Conservation (phyloP, 2,797 vertebrate genomes). For the Falco biarmicus region DNA sequence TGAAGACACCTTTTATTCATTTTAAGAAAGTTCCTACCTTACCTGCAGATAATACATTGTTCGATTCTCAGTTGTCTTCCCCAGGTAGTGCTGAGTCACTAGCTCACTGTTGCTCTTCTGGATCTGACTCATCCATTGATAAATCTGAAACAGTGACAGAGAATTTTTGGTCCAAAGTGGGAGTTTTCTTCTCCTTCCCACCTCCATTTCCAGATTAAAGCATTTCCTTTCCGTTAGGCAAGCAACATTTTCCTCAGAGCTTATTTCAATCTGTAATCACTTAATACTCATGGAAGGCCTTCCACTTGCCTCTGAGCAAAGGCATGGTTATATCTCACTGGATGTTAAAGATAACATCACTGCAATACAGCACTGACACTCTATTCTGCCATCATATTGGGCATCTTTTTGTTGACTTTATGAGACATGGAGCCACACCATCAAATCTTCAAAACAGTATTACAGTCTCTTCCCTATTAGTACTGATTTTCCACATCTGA, state of each 20-base stretch:
- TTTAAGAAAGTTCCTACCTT: not conserved
- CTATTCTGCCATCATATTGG: not conserved
- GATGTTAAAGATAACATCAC: not conserved
- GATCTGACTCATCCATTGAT: slow-evolving; percentile 72
- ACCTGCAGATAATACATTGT: slow-evolving; percentile 73
- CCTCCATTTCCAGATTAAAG: not conserved
- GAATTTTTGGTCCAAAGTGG: not conserved
- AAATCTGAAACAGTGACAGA: slow-evolving; percentile 69
- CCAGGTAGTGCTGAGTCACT: slow-evolving; percentile 68
- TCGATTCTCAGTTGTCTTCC: slow-evolving; percentile 59
- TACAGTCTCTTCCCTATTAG: not conserved
- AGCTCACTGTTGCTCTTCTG: slow-evolving; percentile 54
- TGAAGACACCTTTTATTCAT: not conserved
- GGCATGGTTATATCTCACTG: not conserved
- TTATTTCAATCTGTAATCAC: not conserved
- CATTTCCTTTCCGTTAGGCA: not conserved
- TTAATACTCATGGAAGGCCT: not conserved
- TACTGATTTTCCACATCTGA: not conserved
- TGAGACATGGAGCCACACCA: not conserved
- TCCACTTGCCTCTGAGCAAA: not conserved
- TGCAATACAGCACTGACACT: not conserved
- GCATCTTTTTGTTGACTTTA: not conserved
- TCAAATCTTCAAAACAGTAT: not conserved
- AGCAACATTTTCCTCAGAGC: not conserved
- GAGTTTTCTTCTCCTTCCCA: not conserved